Evolutionary conservation across 2,888 invertebrate genomes (phyloP), one percentile per base, ranked within the genome.

Genomic region (Zhuqinia jingwanae): DNA sequence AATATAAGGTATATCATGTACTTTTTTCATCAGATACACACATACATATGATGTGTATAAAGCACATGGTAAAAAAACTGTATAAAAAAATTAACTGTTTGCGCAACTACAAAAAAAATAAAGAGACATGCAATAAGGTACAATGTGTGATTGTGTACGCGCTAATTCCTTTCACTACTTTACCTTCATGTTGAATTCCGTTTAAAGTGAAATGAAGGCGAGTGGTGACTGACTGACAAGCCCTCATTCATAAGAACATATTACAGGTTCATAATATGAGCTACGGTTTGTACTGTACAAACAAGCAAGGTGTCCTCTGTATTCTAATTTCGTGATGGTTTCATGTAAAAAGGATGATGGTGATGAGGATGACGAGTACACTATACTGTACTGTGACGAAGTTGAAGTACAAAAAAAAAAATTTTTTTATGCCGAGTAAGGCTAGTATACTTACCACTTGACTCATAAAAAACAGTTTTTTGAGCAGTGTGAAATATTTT

Each of bases 161-260:
- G n/a, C 63, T 65, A 65, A 65, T 65, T 42, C 27, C 65, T 65
- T 65, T 65, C 36, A 65, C 65, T 42, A 36, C 36, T 36, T n/a
- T n/a, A n/a, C n/a, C n/a, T n/a, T 8, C 15, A 10, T 5, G 50
- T 13, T 50, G 50, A 13, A 50, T 8, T 50, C 13, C 13, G 50
- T 50, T 50, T 50, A n/a, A n/a, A 50, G 2, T 50, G 13, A 50
- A 13, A n/a, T 50, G n/a, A n/a, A n/a, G n/a, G n/a, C n/a, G n/a
- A n/a, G 15, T 15, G 15, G 50, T 50, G 50, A 15, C 13, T 50
- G 42, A 42, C 42, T n/a, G 5, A 13, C 5, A 50, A 15, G 50
- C 2, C 13, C 8, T 36, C 36, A 8, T 36, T 36, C n/a, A n/a
- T n/a, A n/a, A n/a, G n/a, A n/a, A 15, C 47, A 47, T 47, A 47